Percentiles rank a stretch among this genome's conserved stretches.
These are phyloP conservation scores for Lathronympha strigana DNA, from an alignment of 2,888 invertebrate species.

Conservation along the genomic window DNA sequence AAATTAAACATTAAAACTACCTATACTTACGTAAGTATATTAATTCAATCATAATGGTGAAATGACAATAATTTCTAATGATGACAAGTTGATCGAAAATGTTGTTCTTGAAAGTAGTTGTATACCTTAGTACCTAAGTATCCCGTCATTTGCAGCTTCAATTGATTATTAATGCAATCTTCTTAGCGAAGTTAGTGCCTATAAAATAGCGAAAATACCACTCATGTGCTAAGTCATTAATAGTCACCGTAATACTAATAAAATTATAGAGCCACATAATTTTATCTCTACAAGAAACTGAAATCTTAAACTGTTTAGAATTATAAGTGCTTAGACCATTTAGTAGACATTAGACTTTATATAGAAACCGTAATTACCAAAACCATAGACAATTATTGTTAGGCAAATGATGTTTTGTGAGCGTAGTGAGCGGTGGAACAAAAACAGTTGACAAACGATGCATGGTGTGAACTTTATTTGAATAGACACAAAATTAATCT, in stretches of 20 bases:
- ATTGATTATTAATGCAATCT: background rate
- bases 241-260: background rate
- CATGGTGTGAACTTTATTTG: slow-evolving; percentile 21
- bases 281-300: background rate
- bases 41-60: too few relatives aligned
- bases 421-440: slow-evolving; percentile 19
- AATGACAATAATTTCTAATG: too few relatives aligned
- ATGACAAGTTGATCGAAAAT: too few relatives aligned
- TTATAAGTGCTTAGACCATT: background rate
- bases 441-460: slow-evolving; percentile 23
- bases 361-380: background rate
- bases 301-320: background rate
- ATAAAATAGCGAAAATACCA: background rate
- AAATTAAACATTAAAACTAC: too few relatives aligned
- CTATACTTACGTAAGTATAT: too few relatives aligned
- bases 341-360: background rate
- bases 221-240: background rate
- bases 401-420: slow-evolving; percentile 20
- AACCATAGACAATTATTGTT: slow-evolving; percentile 15
- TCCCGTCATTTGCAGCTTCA: background rate
- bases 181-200: background rate
- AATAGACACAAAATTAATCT: slow-evolving; percentile 17
- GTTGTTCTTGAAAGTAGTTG: background rate
- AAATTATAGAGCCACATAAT: background rate
- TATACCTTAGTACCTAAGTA: background rate